Conservation (phyloP, 2,113 vertebrate species). For the Parus major region DNA sequence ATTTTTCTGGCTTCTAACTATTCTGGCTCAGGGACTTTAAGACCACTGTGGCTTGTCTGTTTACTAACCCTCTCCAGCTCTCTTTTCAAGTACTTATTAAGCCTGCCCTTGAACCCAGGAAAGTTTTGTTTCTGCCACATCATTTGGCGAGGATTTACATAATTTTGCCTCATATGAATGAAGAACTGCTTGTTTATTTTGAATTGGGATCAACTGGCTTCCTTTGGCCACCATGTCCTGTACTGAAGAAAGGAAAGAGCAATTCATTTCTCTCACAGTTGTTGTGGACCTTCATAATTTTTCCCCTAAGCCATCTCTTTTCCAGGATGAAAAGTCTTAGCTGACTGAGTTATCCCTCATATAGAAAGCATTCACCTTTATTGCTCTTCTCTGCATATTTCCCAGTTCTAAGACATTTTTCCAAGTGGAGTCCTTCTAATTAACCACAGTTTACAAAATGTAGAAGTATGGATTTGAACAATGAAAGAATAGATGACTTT, state of each 20-base stretch:
- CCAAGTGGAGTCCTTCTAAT: neutral
- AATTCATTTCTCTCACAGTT: neutral
- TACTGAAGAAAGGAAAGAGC: neutral
- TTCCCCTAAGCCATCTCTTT: neutral
- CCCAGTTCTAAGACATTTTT: neutral
- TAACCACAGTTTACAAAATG: neutral
- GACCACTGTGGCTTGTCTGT: neutral
- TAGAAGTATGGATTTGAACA: neutral
- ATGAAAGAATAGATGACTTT: neutral
- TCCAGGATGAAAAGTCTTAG: neutral
- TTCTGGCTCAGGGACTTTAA: neutral
- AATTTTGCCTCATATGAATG: neutral
- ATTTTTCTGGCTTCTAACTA: neutral
- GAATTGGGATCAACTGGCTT: neutral
- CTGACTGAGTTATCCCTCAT: neutral
- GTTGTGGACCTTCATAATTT: neutral
- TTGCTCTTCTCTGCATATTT: neutral
- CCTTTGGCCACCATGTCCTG: neutral
- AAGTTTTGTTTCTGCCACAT: neutral
- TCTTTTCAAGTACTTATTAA: conserved; percentile 6
- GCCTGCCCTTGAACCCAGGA: neutral
- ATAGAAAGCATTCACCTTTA: neutral
- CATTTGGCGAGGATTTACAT: neutral
- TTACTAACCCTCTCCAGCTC: neutral
- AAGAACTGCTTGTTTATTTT: conserved; percentile 10